Base-by-base conservation (phyloP, 2,888 invertebrate genomes). In the Panopea generosa region DNA sequence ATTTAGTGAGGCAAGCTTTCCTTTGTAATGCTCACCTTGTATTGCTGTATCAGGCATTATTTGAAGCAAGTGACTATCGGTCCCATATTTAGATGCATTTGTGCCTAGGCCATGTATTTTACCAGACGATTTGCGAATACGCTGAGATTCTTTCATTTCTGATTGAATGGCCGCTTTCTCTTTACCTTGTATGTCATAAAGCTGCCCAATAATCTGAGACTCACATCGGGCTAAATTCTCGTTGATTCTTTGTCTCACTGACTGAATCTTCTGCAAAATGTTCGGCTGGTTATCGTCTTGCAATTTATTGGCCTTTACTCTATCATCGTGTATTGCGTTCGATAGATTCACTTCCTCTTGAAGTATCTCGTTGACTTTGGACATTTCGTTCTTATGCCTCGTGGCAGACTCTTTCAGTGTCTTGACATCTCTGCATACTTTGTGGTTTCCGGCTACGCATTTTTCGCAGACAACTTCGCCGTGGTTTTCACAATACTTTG, bases 221-320 rank as follows among this genome's bases (percentile, higher is more conserved):
- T 85, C 85, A 55, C 76, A 83, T 75, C 80, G 76, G 9, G 50
- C 55, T 2, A 85, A 57, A 45, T 84, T 73, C 4, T 82, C 84
- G 47, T 83, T 80, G 1, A 85, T 70, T 45, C 65, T 69, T 24
- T 80, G 69, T 29, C 83, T 45, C 0, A 85, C 77, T 9, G 69
- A 43, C 24, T 70, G 69, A n/a, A 85, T 77, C 22, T 63, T 68
- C n/a, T 65, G 52, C 2, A 76, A 40, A n/a, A 82, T 9, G 11
- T 68, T 74, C 9, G 29, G 40, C 29, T 82, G 79, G 20, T 59
- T 59, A 14, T 68, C 53, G 47, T 83, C 82, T 6, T 82, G 43
- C 0, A 53, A 45, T 22, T 56, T 69, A 7, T 78, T 73, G 3
- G 76, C 74, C 24, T 62, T 62, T 6, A 59, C 55, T n/a, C 84